Base-by-base conservation (phyloP, 2,797 vertebrate genomes). In the Lutjanus argentimaculatus region DNA sequence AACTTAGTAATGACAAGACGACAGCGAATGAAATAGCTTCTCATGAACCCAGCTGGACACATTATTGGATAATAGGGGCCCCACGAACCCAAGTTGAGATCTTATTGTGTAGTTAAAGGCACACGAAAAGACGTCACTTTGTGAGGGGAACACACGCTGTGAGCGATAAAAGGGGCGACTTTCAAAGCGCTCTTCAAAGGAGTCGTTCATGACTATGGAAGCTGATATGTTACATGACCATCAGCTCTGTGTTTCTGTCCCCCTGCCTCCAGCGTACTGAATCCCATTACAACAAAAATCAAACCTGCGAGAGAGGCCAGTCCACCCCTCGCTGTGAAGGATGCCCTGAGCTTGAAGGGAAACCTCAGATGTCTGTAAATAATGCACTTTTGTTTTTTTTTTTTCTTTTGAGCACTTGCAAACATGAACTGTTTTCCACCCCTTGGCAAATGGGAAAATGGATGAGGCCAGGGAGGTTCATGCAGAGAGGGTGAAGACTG, bases 291-390 rank as follows among this genome's bases (percentile, higher is more conserved):
- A 72, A 68, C 46, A 57, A 80, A 78, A 61, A 68, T 76, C 65
- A 68, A 58, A 73, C 53, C 53, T 25, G 46, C 63, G 79, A 67
- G 76, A 61, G 36, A 72, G 64, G 63, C 62, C 80, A 66, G 55
- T 61, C 51, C 14, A 62, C 15, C 43, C 30, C 61, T 56, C 22
- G 13, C 71, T 68, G 69, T 58, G 65, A 81, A 87, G 51, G 68
- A 77, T 46, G 62, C 75, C 48, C 42, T n/a, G 46, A 58, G 83
- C 67, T 67, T 75, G 43, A 59, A 43, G 64, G 52, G 72, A 82
- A 86, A 73, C 85, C 80, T 85, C 79, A 73, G 72, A 83, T 66
- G 22, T 73, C 63, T 75, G 85, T 87, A 85, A 88, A 87, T 87
- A 90, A 91, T 87, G 74, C 69, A 85, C 70, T 66, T 88, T 65